Evolutionary conservation across 2,113 vertebrate species (phyloP), one percentile per base, ranked within the genome.

Genomic region (Ctenomys sociabilis): DNA sequence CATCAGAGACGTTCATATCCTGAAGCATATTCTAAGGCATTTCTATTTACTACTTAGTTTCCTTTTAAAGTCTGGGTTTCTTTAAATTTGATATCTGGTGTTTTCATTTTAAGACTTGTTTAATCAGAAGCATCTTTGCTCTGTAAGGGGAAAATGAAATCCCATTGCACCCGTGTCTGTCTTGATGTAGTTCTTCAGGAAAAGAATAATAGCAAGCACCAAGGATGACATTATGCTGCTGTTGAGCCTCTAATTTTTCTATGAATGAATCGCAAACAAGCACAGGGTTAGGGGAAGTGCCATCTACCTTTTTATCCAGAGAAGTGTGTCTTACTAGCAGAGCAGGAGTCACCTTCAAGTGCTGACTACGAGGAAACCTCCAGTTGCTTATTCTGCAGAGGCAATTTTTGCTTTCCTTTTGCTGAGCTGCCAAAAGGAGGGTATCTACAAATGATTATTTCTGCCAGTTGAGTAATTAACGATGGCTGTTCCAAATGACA

Each of bases 331-430:
- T 98, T 70, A 95, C 70, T 40, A 81, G 88, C 95, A 95, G n/a
- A 97, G 93, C 92, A 96, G 78, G 97, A 98, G 94, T 97, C 88
- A 92, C 95, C 93, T 96, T 94, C 93, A 98, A 95, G 70, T 92
- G 68, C 54, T 98, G 93, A 97, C 95, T 97, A 9, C 43, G 87
- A 88, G 97, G 35, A 97, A 98, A 96, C 37, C 22, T 85, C 43
- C 80, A 95, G 82, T 95, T 96, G 93, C 52, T 97, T 97, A 66
- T 59, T 97, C 93, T 96, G 72, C 85, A 93, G 52, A 96, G 45
- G 83, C 54, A 73, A 92, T 92, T 97, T 95, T 94, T 85, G 37
- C 26, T 98, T 98, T 96, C 64, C n/a, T 59, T 96, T 94, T 92
- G 80, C 92, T 97, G 90, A 98, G 77, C 90, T 93, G 59, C 91